Evolutionary conservation across 2,888 invertebrate genomes (phyloP).

Genomic region (Trichacis sp.): DNA sequence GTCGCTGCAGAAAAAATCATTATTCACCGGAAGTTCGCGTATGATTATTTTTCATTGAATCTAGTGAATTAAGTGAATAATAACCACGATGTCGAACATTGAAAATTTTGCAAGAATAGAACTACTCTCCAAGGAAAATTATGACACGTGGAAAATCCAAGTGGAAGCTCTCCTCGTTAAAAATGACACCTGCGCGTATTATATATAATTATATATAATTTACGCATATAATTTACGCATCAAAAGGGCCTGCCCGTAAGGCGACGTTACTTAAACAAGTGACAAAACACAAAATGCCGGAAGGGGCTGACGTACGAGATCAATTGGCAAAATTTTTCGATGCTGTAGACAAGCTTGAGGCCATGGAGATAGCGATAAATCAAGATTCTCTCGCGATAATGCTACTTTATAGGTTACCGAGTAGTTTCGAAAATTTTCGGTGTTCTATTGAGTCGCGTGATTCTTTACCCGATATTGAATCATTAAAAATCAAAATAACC

Average conservation of each 20-base stretch:
- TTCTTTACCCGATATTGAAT: conserved; percentile 19
- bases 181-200: conserved; percentile 19
- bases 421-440: too few relatives aligned
- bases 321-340: not conserved
- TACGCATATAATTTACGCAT: too few relatives aligned
- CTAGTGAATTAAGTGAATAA: too few relatives aligned
- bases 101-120: not conserved
- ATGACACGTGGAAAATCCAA: conserved; percentile 18
- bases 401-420: conserved; percentile 14
- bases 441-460: conserved; percentile 37
- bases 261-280: not conserved
- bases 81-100: too few relatives aligned
- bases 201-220: too few relatives aligned
- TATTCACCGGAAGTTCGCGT: too few relatives aligned
- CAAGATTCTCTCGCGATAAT: conserved; percentile 14
- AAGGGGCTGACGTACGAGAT: conserved; percentile 18
- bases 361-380: conserved; percentile 21
- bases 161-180: conserved; percentile 14
- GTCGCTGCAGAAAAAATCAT: too few relatives aligned
- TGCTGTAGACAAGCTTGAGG: too few relatives aligned
- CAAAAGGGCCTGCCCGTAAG: too few relatives aligned
- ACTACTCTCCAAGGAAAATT: conserved; percentile 1
- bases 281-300: conserved; percentile 7
- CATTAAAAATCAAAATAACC: conserved; percentile 12
- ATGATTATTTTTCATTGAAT: too few relatives aligned